A percentile compares a stretch with the other conserved stretches of the same genome.
Evolutionary conservation across 1,140 invertebrate species (phyloP).

Genomic region (Atta cephalotes): DNA sequence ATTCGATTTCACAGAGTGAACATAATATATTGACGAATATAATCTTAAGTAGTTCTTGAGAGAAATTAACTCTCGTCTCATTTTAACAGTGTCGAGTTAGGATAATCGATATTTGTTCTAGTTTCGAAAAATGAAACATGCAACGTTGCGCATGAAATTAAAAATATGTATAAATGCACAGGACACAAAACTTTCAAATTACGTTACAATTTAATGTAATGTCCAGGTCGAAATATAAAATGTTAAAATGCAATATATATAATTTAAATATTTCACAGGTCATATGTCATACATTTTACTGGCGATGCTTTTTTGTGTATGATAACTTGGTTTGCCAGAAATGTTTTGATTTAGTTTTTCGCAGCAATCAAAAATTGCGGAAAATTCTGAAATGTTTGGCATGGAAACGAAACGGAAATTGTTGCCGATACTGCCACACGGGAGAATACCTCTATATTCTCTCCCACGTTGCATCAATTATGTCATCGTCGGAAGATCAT

Average conservation of each 20-base stretch:
- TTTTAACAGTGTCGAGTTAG: neutral
- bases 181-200: slow-evolving; percentile 23
- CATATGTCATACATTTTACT: slow-evolving; percentile 24
- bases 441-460: neutral
- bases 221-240: slow-evolving; percentile 40
- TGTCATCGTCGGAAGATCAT: slow-evolving; percentile 34
- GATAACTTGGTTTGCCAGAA: slow-evolving; percentile 27
- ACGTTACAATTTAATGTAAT: slow-evolving; percentile 47
- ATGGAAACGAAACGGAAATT: slow-evolving; percentile 19
- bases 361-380: slow-evolving; percentile 33
- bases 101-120: slow-evolving; percentile 25
- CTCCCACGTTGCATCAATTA: slow-evolving; percentile 28
- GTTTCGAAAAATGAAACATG: slow-evolving; percentile 9
- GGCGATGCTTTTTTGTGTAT: neutral
- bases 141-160: slow-evolving; percentile 27
- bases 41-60: neutral
- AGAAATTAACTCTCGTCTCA: neutral
- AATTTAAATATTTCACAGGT: slow-evolving; percentile 55
- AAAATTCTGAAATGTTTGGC: slow-evolving; percentile 14
- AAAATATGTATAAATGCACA: slow-evolving; percentile 14
- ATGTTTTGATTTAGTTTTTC: slow-evolving; percentile 46
- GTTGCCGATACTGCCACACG: neutral
- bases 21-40: neutral
- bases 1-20: neutral
- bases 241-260: slow-evolving; percentile 49